Percentiles rank a stretch among this genome's conserved stretches.
These are phyloP conservation scores for Rousettus leschenaultii DNA, from an alignment of 2,113 vertebrate species.

Conservation along the genomic window DNA sequence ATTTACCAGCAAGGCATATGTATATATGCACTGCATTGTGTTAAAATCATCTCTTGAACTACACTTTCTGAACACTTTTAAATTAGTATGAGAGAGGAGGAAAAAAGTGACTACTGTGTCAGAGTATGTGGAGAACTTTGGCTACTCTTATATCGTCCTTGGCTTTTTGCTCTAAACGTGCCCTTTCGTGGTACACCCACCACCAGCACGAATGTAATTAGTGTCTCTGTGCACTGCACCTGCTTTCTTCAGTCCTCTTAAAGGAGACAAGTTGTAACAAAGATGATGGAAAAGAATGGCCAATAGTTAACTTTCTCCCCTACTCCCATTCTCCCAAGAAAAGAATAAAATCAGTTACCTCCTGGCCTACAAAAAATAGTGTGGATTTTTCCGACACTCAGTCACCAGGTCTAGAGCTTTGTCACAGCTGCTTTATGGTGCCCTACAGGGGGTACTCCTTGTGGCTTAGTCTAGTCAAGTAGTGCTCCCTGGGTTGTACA, in stretches of 20 bases:
- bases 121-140: neutral
- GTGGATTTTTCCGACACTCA: neutral
- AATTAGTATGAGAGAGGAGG: neutral
- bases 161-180: neutral
- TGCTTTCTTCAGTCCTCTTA: neutral
- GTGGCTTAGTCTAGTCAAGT: neutral
- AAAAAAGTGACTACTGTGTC: neutral
- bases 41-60: neutral
- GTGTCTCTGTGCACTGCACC: neutral
- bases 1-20: too few species aligned
- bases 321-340: neutral
- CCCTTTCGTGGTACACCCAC: neutral
- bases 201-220: neutral
- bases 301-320: neutral
- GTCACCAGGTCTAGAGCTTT: neutral
- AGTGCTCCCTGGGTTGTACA: neutral
- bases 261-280: neutral
- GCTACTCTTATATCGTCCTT: too few species aligned
- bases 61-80: neutral
- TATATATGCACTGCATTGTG: too few species aligned
- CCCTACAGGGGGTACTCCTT: neutral
- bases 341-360: neutral
- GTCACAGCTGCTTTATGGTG: neutral
- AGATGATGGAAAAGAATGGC: neutral
- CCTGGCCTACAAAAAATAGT: neutral